phyloP scores from a whole-genome alignment of 2,888 invertebrate genomes.

The Agrotis exclamationis region DNA sequence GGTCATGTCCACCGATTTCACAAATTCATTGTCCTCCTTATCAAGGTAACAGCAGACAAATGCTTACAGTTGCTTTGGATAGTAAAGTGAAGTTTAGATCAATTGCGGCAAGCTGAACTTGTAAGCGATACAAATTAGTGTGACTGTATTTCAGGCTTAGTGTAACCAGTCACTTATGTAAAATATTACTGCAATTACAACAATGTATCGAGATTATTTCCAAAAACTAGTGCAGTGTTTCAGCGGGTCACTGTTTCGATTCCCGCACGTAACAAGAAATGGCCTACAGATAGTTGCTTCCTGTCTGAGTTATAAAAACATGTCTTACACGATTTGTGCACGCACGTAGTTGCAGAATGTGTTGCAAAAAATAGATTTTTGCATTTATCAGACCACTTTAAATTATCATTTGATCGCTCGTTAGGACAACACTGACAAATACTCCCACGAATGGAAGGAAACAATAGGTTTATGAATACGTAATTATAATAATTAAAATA shows the following conservation, averaged over 20 bases:
- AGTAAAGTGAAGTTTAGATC: background rate
- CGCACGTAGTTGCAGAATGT: constrained; percentile 27
- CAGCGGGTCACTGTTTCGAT: constrained; percentile 35
- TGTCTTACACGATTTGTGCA: constrained; percentile 24
- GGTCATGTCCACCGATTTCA: too few relatives aligned
- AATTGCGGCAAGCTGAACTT: background rate
- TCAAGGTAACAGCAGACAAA: background rate
- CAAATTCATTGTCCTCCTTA: background rate
- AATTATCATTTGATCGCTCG: constrained; percentile 45
- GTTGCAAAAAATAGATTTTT: constrained; percentile 30
- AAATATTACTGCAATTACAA: constrained; percentile 7
- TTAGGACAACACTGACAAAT: constrained; percentile 29
- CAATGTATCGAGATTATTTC: background rate
- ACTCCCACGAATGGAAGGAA: constrained; percentile 25
- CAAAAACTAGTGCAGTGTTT: constrained; percentile 37
- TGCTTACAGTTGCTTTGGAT: too few relatives aligned
- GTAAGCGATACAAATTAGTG: background rate
- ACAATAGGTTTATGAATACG: constrained; percentile 16
- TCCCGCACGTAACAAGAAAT: constrained; percentile 31
- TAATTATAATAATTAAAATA: constrained; percentile 11
- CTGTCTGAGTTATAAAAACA: constrained; percentile 23
- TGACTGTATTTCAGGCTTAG: background rate
- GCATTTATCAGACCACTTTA: constrained; percentile 23
- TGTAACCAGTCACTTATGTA: background rate
- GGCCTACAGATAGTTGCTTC: constrained; percentile 13